Percentiles rank a stretch among this genome's conserved stretches.
Conservation (phyloP, 2,797 vertebrate species). For the Apodemus agrarius region DNA sequence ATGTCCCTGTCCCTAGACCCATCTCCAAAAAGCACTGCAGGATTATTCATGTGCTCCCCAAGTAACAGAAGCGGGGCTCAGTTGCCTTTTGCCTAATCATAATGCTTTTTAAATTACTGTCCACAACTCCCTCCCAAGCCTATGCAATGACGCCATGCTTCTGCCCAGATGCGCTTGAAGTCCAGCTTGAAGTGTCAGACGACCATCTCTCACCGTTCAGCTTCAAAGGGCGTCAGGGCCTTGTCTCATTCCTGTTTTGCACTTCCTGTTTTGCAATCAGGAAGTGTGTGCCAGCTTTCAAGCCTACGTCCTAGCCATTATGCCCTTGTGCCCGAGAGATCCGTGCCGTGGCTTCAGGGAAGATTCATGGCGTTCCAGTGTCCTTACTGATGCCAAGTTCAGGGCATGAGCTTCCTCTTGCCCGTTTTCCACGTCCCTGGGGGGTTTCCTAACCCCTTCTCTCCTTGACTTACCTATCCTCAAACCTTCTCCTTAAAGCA, state of each 20-base stretch:
- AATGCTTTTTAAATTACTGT: not conserved
- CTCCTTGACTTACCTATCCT: not conserved
- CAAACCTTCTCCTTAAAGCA: conserved; percentile 16
- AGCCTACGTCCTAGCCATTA: not conserved
- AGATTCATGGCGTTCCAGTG: not conserved
- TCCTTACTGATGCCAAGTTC: not conserved
- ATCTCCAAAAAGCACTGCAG: not conserved
- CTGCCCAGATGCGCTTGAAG: not conserved
- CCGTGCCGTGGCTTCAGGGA: not conserved
- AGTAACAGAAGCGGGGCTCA: not conserved
- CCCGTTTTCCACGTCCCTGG: not conserved
- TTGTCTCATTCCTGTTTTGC: not conserved
- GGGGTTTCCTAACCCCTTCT: not conserved
- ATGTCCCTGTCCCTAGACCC: not conserved
- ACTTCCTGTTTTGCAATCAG: not conserved
- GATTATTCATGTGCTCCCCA: not conserved
- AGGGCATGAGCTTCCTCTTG: not conserved
- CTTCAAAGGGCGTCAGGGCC: not conserved
- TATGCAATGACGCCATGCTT: not conserved
- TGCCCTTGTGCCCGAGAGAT: not conserved
- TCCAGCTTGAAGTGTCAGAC: not conserved
- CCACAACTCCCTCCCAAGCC: not conserved
- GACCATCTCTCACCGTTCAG: conserved; percentile 2
- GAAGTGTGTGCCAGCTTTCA: not conserved
- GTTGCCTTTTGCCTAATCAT: not conserved